Conservation (phyloP, 2,888 invertebrate species). For the Gastrophysa polygoni region DNA sequence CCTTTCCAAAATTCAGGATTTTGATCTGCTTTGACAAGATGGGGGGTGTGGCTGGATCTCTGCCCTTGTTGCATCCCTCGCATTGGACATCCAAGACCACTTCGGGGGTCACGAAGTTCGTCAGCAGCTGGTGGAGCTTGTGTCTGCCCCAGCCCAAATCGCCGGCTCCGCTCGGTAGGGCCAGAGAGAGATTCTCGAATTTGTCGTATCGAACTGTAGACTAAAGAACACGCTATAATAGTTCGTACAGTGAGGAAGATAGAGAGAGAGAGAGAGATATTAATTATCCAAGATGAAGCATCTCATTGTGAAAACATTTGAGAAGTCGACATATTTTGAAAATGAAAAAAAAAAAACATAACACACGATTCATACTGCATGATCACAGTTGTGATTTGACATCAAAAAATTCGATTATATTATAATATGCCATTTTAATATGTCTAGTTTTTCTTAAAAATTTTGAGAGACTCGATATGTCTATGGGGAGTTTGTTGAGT, state of each 20-base stretch:
- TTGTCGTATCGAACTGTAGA: slow-evolving; percentile 90
- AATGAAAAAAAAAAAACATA: too few species aligned
- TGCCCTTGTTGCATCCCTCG: slow-evolving; percentile 67
- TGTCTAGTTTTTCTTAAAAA: too few species aligned
- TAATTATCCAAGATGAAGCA: too few species aligned
- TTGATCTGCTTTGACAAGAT: slow-evolving; percentile 69
- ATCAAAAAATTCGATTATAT: too few species aligned
- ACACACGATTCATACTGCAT: too few species aligned
- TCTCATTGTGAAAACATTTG: too few species aligned
- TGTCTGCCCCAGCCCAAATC: slow-evolving; percentile 67
- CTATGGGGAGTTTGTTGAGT: too few species aligned
- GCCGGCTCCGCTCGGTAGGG: slow-evolving; percentile 69
- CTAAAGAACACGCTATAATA: slow-evolving; percentile 57
- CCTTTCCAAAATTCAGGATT: slow-evolving; percentile 78
- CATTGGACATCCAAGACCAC: slow-evolving; percentile 85
- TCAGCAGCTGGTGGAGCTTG: slow-evolving; percentile 73
- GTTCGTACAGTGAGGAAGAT: neutral
- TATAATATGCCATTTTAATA: too few species aligned
- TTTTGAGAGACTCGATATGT: too few species aligned
- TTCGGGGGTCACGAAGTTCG: slow-evolving; percentile 86
- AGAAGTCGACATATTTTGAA: too few species aligned
- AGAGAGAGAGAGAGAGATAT: too few species aligned
- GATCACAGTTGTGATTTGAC: too few species aligned
- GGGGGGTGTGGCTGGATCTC: slow-evolving; percentile 55
- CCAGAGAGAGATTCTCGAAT: slow-evolving; percentile 86